A percentile compares a stretch with the other conserved stretches of the same genome.
These are phyloP conservation scores for Muraenolepis orangiensis DNA, from an alignment of 2,797 vertebrate genomes.

Conservation along the genomic window DNA sequence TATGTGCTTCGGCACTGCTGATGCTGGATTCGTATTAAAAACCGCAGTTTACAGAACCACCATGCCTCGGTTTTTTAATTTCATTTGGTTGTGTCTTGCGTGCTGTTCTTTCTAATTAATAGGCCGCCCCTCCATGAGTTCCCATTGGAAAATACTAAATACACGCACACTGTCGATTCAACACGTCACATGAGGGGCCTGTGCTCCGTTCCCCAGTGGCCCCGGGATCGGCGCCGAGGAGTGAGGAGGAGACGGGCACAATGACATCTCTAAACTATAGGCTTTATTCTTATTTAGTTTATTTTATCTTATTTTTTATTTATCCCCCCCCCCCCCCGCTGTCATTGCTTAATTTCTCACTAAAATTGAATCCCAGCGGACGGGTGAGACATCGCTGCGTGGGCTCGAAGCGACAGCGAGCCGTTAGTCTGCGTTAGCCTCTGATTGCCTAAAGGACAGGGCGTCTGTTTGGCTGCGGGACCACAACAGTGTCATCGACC, in stretches of 20 bases:
- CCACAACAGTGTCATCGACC: slow-evolving; percentile 69
- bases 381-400: slow-evolving; percentile 58
- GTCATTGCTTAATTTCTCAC: slow-evolving; percentile 11
- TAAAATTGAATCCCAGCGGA: slow-evolving; percentile 41
- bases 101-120: neutral
- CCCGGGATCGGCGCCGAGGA: neutral
- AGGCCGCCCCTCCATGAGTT: neutral
- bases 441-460: slow-evolving; percentile 50
- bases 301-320: neutral
- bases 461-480: slow-evolving; percentile 69
- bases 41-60: slow-evolving; percentile 56
- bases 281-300: no score
- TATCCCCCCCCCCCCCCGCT: no score
- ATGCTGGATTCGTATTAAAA: slow-evolving; percentile 74
- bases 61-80: slow-evolving; percentile 14
- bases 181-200: neutral
- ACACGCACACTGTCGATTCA: neutral
- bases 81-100: slow-evolving; percentile 12
- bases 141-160: neutral
- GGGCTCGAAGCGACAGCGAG: slow-evolving; percentile 68
- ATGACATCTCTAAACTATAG: no score
- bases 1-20: slow-evolving; percentile 63
- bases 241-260: neutral
- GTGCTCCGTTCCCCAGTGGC: neutral
- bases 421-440: slow-evolving; percentile 45